Evolutionary conservation across 2,888 invertebrate genomes (phyloP).

Genomic region (Agonopterix heracliana): DNA sequence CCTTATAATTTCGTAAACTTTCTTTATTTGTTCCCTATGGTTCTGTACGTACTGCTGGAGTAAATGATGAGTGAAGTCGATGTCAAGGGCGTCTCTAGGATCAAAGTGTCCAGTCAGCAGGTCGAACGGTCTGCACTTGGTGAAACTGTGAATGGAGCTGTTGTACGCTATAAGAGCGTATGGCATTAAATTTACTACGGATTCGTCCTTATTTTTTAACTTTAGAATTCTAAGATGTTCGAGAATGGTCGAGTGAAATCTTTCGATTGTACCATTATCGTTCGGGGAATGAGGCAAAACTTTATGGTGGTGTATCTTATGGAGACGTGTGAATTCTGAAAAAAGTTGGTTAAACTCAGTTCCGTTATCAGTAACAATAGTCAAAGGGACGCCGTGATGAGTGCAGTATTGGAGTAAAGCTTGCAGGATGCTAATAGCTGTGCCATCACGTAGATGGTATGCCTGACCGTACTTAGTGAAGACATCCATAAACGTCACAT

Average conservation of each 20-base stretch:
- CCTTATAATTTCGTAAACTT: conserved; percentile 11
- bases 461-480: conserved; percentile 3
- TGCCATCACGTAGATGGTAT: not conserved
- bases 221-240: conserved; percentile 18
- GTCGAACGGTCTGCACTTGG: not conserved
- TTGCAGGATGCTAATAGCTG: conserved; percentile 5
- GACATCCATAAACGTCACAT: conserved; percentile 6
- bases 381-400: conserved; percentile 18
- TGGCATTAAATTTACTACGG: conserved; percentile 11
- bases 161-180: not conserved
- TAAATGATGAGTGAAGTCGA: not conserved
- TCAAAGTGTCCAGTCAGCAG: conserved; percentile 1
- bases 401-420: conserved; percentile 12
- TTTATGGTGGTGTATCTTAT: conserved; percentile 7
- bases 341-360: conserved; percentile 22
- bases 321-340: conserved; percentile 5
- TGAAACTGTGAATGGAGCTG: conserved; percentile 17
- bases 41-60: conserved; percentile 10
- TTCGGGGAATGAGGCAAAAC: conserved; percentile 15
- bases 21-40: conserved; percentile 8
- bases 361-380: conserved; percentile 17
- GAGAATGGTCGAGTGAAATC: conserved; percentile 15
- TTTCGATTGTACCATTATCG: conserved; percentile 19
- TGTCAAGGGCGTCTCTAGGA: not conserved
- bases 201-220: conserved; percentile 10